These are phyloP conservation scores for Eupithecia dodoneata DNA, from an alignment of 2,888 invertebrate genomes.

Conservation along the genomic window DNA sequence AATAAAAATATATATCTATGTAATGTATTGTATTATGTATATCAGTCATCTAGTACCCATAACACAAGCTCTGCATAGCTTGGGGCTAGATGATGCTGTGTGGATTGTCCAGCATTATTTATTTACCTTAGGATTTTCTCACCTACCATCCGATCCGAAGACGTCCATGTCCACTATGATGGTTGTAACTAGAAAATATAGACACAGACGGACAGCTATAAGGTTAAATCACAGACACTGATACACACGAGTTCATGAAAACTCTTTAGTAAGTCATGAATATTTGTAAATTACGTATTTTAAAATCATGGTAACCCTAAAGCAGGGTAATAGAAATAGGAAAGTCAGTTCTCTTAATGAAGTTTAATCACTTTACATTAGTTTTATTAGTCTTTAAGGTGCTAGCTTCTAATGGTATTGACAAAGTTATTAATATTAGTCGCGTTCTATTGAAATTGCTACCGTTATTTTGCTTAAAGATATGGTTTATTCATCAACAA, in stretches of 20 bases:
- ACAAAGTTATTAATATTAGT: slow-evolving; percentile 24
- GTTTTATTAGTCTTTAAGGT: slow-evolving; percentile 40
- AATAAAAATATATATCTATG: too few relatives aligned
- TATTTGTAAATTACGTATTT: not conserved
- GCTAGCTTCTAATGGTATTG: slow-evolving; percentile 28
- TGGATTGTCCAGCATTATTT: too few relatives aligned
- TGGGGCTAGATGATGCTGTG: too few relatives aligned
- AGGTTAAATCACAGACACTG: not conserved
- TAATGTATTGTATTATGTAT: too few relatives aligned
- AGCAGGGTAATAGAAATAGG: slow-evolving; percentile 34
- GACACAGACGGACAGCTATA: not conserved
- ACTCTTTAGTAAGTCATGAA: not conserved
- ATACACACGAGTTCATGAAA: not conserved
- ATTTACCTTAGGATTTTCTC: not conserved
- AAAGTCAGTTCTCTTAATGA: slow-evolving; percentile 41
- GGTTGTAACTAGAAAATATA: not conserved
- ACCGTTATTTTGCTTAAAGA: not conserved
- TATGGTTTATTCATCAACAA: not conserved
- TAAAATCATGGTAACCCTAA: slow-evolving; percentile 31
- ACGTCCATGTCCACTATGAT: not conserved
- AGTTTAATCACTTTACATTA: slow-evolving; percentile 43
- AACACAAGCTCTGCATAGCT: too few relatives aligned
- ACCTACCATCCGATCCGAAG: not conserved
- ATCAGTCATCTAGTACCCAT: too few relatives aligned
- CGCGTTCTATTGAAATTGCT: slow-evolving; percentile 14